Evolutionary conservation across 2,888 invertebrate species (phyloP), one percentile per base, ranked within the genome.

Genomic region (Julus scanicus): DNA sequence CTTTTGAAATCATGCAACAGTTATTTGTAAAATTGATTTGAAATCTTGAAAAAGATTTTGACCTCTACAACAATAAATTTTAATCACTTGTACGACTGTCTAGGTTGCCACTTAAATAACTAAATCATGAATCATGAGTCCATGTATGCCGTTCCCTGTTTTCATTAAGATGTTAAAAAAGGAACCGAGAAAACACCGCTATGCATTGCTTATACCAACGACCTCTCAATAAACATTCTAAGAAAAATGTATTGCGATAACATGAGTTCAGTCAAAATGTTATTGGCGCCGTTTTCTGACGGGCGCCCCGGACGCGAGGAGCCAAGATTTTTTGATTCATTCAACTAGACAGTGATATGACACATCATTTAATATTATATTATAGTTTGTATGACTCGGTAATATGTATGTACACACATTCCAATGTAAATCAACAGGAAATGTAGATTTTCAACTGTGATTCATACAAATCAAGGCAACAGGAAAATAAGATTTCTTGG

Each of bases 261-360:
- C 8, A 63, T 8, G 63, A 6, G 4, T 71, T 71, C 20, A 63
- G 63, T 57, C 57, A 57, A 57, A 57, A 57, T n/a, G n/a, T 6
- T 29, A 71, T 71, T 71, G 71, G 71, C 71, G 71, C 71, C 71
- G 20, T 71, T 71, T 71, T 71, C 57, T 71, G 71, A 71, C 29
- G 29, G 71, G 29, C 71, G 71, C 71, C 29, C 57, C 29, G 29
- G 71, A 71, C 71, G 20, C 20, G 29, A 29, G 71, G 71, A 29
- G 71, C 71, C 71, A 8, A 11, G 71, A 71, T 71, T 63, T 53
- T 63, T 63, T 57, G 57, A 57, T 57, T 57, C 57, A 57, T 57
- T 57, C 13, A 63, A 17, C 29, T 20, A 71, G 71, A 71, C 71
- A 71, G 71, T 8, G n/a, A 63, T 13, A 63, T 63, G 63, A 71